Evolutionary conservation across 2,888 invertebrate genomes (phyloP), one percentile per base, ranked within the genome.

Genomic region (Mamestra brassicae): DNA sequence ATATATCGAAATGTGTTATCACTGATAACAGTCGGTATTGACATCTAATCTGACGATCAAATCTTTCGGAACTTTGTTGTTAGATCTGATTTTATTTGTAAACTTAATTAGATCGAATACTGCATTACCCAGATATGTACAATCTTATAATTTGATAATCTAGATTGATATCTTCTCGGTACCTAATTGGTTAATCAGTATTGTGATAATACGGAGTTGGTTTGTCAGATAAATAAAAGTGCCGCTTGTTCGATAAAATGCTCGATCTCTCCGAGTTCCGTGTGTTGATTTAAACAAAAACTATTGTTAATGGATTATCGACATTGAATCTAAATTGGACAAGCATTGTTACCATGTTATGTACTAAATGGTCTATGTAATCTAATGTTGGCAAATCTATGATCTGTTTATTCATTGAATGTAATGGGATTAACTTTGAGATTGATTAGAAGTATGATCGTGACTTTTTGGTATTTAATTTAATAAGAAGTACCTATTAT

Each of bases 21-120:
- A 54, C 57, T 7, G 71, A 83, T 83, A 55, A 54, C 58, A 70
- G 87, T 85, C 81, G 62, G 36, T 79, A 85, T 84, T 89, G 86
- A 86, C 88, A 89, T 90, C 87, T 89, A 73, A 91, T 90, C 89
- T 11, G 0, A 13, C 42, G 26, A 89, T 90, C 80, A 71, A 72
- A 83, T 76, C 70, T 66, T 75, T 87, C 89, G 87, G 85, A 74
- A 83, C 87, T 85, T 89, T 89, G 86, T 87, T 86, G 83, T 85
- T 79, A 81, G 81, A 89, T 87, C 85, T 81, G 86, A 88, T 90
- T 84, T 78, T 85, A 83, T 86, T 88, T 89, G 89, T 88, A 86
- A 89, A 90, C 87, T 90, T 89, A 91, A 91, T 91, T 89, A 90
- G 86, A 90, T 89, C 87, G 80, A 87, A 88, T 87, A 83, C 82